A percentile compares a stretch with the other conserved stretches of the same genome.
These are phyloP conservation scores for Andrena trimmerana DNA, from an alignment of 2,888 invertebrate species.

Conservation along the genomic window DNA sequence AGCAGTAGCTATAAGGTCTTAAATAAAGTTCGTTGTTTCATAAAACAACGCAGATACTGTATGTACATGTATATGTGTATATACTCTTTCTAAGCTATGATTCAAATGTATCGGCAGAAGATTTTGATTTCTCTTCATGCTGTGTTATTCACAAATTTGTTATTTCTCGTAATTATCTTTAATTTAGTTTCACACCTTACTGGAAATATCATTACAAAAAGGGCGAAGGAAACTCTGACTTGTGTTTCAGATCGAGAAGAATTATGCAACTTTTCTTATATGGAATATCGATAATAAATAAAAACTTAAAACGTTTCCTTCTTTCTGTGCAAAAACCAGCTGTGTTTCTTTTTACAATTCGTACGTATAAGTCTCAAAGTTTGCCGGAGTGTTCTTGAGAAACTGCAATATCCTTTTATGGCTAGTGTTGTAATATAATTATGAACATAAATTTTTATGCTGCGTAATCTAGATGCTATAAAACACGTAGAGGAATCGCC, in stretches of 20 bases:
- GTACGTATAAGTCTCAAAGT: too few species aligned
- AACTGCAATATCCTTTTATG: too few species aligned
- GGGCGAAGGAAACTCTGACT: neutral
- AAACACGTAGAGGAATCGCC: too few species aligned
- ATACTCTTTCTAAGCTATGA: too few species aligned
- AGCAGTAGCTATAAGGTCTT: constrained; percentile 21
- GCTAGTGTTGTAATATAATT: too few species aligned
- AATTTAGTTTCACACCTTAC: neutral
- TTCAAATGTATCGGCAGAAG: neutral
- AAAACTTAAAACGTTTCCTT: neutral
- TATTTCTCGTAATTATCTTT: neutral
- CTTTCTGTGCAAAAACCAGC: too few species aligned
- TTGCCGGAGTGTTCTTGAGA: too few species aligned
- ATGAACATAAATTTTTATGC: too few species aligned
- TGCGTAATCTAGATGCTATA: too few species aligned
- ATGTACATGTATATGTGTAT: too few species aligned
- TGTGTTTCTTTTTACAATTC: too few species aligned
- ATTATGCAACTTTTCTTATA: constrained; percentile 15
- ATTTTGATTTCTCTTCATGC: neutral
- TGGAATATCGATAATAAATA: constrained; percentile 3
- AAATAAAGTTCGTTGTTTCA: constrained; percentile 31
- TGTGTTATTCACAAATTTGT: constrained; percentile 24
- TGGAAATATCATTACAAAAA: neutral
- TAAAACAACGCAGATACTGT: neutral
- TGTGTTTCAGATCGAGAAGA: neutral